phyloP scores from a whole-genome alignment of 2,113 vertebrate species.

The Lepisosteus oculatus region DNA sequence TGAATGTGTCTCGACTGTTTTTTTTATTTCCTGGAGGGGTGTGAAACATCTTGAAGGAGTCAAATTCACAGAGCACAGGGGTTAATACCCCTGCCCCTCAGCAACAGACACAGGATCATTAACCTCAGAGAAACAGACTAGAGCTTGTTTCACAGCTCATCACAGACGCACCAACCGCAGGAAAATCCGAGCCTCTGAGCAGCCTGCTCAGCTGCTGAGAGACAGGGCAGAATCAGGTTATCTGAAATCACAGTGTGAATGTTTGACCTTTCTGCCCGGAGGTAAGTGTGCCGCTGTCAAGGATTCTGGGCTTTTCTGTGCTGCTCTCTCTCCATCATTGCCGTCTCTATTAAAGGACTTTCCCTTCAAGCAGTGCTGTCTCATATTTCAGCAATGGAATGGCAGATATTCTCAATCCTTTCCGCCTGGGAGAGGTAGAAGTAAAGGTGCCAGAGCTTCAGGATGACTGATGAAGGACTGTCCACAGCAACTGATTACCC shows the following conservation, averaged over 20 bases:
- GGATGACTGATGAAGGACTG: constrained; percentile 3
- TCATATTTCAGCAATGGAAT: background rate
- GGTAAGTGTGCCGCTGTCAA: background rate
- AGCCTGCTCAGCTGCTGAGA: constrained; percentile 2
- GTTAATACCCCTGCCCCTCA: background rate
- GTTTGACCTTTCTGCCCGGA: constrained; percentile 9
- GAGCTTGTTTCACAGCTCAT: background rate
- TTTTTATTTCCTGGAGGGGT: background rate
- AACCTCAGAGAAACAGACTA: background rate
- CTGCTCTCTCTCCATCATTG: background rate
- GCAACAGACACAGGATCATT: background rate
- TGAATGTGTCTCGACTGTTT: too few relatives aligned
- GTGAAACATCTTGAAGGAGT: background rate
- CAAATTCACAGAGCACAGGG: constrained; percentile 1
- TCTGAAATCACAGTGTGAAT: constrained; percentile 6
- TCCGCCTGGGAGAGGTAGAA: background rate
- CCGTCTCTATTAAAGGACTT: background rate
- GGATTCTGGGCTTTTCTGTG: background rate
- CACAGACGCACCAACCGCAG: background rate
- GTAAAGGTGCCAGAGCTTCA: background rate
- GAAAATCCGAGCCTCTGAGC: background rate
- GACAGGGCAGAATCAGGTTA: background rate
- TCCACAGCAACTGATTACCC: constrained; percentile 9
- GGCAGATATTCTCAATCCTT: background rate
- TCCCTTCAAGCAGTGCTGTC: background rate